A percentile compares a stretch with the other conserved stretches of the same genome.
These are phyloP conservation scores for Helicolenus hilgendorfi DNA, from an alignment of 2,797 vertebrate genomes.

Conservation along the genomic window DNA sequence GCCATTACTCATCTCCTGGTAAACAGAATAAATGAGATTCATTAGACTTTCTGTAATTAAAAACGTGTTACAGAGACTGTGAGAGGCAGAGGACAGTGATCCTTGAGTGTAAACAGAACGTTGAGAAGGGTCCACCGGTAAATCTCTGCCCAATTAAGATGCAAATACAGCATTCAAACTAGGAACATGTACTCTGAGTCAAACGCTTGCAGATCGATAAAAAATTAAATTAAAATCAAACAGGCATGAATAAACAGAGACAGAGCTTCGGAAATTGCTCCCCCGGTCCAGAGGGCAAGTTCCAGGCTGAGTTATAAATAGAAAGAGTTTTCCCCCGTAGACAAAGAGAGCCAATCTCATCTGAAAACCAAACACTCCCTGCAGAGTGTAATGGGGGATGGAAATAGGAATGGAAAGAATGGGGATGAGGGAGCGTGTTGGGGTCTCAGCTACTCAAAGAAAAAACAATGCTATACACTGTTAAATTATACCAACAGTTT, in stretches of 20 bases:
- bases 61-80: slow-evolving; percentile 32
- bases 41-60: slow-evolving; percentile 71
- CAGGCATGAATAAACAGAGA: slow-evolving; percentile 68
- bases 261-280: slow-evolving; percentile 51
- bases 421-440: slow-evolving; percentile 65
- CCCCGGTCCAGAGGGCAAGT: slow-evolving; percentile 40
- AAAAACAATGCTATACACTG: slow-evolving; percentile 18
- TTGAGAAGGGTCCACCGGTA: slow-evolving; percentile 31
- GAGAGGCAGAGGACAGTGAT: slow-evolving; percentile 31
- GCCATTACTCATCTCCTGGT: slow-evolving; percentile 57
- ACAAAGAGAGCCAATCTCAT: slow-evolving; percentile 67
- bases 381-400: slow-evolving; percentile 58
- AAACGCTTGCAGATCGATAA: slow-evolving; percentile 56
- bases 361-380: slow-evolving; percentile 72
- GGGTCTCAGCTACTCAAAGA: slow-evolving; percentile 59
- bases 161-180: slow-evolving; percentile 69
- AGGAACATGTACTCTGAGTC: slow-evolving; percentile 51
- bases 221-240: slow-evolving; percentile 72
- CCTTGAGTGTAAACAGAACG: slow-evolving; percentile 46
- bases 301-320: slow-evolving; percentile 67
- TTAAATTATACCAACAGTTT: slow-evolving; percentile 19
- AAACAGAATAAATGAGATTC: slow-evolving; percentile 72
- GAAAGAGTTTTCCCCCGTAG: slow-evolving; percentile 46
- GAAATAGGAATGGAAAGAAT: slow-evolving; percentile 57
- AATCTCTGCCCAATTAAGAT: slow-evolving; percentile 76